A percentile compares a stretch with the other conserved stretches of the same genome.
These are phyloP conservation scores for Cordylochernes scorpioides DNA, from an alignment of 2,888 invertebrate genomes.

Conservation along the genomic window DNA sequence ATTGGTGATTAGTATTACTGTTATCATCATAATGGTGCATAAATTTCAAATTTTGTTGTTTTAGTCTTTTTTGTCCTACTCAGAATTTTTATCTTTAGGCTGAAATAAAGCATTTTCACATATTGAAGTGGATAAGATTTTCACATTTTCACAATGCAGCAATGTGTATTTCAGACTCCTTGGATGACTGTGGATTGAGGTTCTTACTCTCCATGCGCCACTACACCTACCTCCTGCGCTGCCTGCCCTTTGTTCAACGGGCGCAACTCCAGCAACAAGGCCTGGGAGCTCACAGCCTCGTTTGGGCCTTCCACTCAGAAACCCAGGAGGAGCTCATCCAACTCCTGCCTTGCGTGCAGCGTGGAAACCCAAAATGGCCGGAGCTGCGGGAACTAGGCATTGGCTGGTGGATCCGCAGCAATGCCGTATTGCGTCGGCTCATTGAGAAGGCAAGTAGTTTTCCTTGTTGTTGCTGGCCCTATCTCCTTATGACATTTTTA, in stretches of 20 bases:
- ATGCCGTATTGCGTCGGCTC: constrained; percentile 46
- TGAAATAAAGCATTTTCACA: too few species aligned
- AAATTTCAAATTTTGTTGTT: too few species aligned
- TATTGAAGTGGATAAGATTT: neutral
- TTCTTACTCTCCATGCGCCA: constrained; percentile 93
- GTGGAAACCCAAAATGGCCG: constrained; percentile 41
- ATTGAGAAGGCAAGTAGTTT: constrained; percentile 44
- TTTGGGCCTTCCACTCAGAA: constrained; percentile 98
- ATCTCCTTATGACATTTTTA: too few species aligned
- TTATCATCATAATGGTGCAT: too few species aligned
- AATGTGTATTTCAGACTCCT: constrained; percentile 17
- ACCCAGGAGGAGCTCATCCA: constrained; percentile 78
- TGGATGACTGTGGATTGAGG: constrained; percentile 89
- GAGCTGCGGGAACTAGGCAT: constrained; percentile 67
- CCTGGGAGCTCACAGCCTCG: constrained; percentile 38
- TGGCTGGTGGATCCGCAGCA: constrained; percentile 86
- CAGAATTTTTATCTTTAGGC: too few species aligned
- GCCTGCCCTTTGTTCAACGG: constrained; percentile 66
- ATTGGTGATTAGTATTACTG: too few species aligned
- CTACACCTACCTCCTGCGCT: constrained; percentile 74
- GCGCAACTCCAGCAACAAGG: constrained; percentile 59
- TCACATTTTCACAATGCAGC: too few species aligned
- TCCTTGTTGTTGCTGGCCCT: neutral
- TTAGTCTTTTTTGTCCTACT: too few species aligned
- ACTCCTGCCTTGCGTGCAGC: constrained; percentile 39